Percentiles rank a stretch among this genome's conserved stretches.
These are phyloP conservation scores for Proctacanthus coquilletti DNA, from an alignment of 1,140 invertebrate species.

Conservation along the genomic window DNA sequence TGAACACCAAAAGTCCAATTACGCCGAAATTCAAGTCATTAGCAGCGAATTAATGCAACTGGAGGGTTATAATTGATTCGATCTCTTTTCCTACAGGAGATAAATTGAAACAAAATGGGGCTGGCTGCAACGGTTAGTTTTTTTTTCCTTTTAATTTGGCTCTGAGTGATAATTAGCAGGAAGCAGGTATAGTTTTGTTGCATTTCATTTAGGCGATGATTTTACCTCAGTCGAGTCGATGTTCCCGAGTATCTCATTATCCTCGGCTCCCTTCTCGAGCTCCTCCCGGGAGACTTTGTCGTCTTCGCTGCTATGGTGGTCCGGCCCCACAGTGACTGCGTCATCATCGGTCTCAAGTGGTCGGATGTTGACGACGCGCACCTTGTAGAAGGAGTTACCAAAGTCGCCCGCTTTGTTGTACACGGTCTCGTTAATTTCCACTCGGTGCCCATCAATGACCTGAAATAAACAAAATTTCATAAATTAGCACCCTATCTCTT, in stretches of 20 bases:
- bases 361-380: conserved; percentile 24
- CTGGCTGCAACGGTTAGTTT: background rate
- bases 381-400: conserved; percentile 13
- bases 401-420: conserved; percentile 19
- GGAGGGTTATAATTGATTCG: background rate
- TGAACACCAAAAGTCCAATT: too few species aligned
- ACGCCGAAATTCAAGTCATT: conserved; percentile 1
- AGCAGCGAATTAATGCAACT: background rate
- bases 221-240: conserved; percentile 11
- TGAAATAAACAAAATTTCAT: conserved; percentile 4
- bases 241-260: conserved; percentile 9
- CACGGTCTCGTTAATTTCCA: conserved; percentile 25
- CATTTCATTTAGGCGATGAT: too few species aligned
- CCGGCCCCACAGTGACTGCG: background rate
- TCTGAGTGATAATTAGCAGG: too few species aligned
- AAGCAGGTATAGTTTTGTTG: too few species aligned
- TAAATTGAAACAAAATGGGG: background rate
- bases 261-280: conserved; percentile 5
- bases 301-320: conserved; percentile 1
- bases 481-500: background rate
- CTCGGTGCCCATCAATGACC: conserved; percentile 25
- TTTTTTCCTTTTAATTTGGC: conserved; percentile 4
- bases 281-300: conserved; percentile 6
- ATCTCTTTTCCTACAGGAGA: background rate
- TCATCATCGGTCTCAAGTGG: conserved; percentile 22